Evolutionary conservation across 2,888 invertebrate genomes (phyloP).

Genomic region (Apocheima hispidaria): DNA sequence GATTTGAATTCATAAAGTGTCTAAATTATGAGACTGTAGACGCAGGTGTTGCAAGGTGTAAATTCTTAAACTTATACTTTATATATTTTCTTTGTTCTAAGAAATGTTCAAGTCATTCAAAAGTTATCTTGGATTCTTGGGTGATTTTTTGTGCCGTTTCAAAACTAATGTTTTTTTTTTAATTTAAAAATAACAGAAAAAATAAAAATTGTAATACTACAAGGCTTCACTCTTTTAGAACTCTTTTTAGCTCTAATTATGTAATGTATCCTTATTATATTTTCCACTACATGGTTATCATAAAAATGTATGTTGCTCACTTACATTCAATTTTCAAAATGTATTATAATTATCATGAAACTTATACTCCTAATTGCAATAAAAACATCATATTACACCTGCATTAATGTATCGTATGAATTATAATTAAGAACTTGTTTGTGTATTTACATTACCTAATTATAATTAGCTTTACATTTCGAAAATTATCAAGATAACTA

Average conservation of each 20-base stretch:
- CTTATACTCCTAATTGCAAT: constrained; percentile 29
- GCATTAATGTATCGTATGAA: constrained; percentile 33
- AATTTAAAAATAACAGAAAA: too few species aligned
- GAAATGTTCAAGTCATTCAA: neutral
- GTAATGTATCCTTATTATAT: neutral
- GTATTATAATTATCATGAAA: neutral
- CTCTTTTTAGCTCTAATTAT: neutral
- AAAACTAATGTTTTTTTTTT: too few species aligned
- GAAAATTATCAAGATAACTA: constrained; percentile 63
- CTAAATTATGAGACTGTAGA: neutral
- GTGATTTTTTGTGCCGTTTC: neutral
- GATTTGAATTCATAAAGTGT: constrained; percentile 18
- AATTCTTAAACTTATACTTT: neutral
- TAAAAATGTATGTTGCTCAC: neutral
- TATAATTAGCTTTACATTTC: constrained; percentile 62
- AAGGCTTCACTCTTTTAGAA: too few species aligned
- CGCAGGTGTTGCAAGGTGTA: neutral
- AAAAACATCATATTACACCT: constrained; percentile 50
- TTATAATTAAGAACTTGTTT: constrained; percentile 1
- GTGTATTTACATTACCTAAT: constrained; percentile 47
- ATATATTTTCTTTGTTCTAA: too few species aligned
- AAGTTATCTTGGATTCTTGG: neutral
- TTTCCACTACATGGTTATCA: neutral
- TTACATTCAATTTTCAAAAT: neutral
- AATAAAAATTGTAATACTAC: too few species aligned